Base-by-base conservation (phyloP, 2,797 vertebrate species). In the Danio tinwini region DNA sequence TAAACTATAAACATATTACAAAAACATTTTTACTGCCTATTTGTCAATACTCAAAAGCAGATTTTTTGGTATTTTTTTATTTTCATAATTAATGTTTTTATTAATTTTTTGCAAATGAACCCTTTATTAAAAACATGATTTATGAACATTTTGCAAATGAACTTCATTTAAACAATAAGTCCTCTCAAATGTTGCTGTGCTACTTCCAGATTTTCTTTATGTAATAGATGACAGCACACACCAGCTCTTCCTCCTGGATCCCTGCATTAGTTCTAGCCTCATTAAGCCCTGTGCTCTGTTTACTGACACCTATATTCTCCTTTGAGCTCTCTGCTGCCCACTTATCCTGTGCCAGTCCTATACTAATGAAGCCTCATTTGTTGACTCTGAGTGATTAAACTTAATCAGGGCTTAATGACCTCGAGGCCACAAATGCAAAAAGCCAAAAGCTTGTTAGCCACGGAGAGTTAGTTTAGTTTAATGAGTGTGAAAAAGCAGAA, bases 381-480 rank as follows among this genome's bases (percentile, higher is more conserved):
- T 84, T 86, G 74, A 81, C 85, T 85, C 85, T 78, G 76, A 77
- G 47, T 42, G 45, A 85, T 88, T 83, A 86, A 80, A 85, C 77
- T 85, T 76, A 73, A 89, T 86, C 84, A 85, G 69, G 78, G 80
- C 14, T 52, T 85, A 85, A 88, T 83, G 78, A 82, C 78, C 81
- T 81, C 81, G 81, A 76, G 82, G 56, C 53, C 71, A 74, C 69
- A 74, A 62, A 80, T 29, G 58, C 42, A 77, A 68, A 73, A 52
- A 71, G n/a, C 56, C 37, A 75, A 55, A 63, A n/a, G 47, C 13
- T 74, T 71, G 55, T 67, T 71, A 77, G 55, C 44, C 47, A 56
- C 7, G 21, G 10, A 72, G 44, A 64, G 56, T 16, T 55, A 42
- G 50, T 76, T 37, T 39, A 55, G 67, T 42, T 21, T 16, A 68